These are phyloP conservation scores for Todus mexicanus DNA, from an alignment of 2,797 vertebrate species.

Conservation along the genomic window DNA sequence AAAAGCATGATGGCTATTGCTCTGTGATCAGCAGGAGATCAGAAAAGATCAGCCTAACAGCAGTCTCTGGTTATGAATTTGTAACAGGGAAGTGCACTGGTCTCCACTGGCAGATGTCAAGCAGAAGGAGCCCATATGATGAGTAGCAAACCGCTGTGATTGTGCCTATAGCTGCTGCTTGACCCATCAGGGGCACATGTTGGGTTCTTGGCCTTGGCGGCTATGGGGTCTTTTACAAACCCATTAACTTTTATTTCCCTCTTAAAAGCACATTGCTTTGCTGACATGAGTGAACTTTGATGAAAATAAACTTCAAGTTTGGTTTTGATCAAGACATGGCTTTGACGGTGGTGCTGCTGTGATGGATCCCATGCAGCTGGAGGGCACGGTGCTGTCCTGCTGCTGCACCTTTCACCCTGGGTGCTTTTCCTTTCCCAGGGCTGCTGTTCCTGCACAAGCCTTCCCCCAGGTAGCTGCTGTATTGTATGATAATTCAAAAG, in stretches of 20 bases:
- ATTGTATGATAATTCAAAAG: not conserved
- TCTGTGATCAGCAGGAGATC: not conserved
- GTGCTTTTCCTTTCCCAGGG: not conserved
- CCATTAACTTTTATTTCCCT: not conserved
- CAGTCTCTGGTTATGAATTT: not conserved
- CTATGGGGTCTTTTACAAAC: not conserved
- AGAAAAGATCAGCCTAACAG: not conserved
- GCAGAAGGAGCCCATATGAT: not conserved
- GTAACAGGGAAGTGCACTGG: not conserved
- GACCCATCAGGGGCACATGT: not conserved
- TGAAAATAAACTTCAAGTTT: not conserved
- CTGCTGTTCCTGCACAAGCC: not conserved
- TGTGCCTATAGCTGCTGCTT: not conserved
- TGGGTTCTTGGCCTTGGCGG: not conserved
- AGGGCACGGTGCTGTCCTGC: fast-evolving
- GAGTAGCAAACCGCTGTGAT: not conserved
- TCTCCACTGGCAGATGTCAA: not conserved
- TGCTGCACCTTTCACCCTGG: not conserved
- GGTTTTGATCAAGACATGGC: not conserved
- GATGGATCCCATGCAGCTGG: not conserved
- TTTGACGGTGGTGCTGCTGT: not conserved
- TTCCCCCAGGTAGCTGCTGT: not conserved
- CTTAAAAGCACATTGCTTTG: not conserved
- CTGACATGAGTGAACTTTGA: not conserved
- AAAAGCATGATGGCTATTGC: not conserved